Conservation (phyloP, 2,113 vertebrate genomes). For the Herpetotheres cachinnans region DNA sequence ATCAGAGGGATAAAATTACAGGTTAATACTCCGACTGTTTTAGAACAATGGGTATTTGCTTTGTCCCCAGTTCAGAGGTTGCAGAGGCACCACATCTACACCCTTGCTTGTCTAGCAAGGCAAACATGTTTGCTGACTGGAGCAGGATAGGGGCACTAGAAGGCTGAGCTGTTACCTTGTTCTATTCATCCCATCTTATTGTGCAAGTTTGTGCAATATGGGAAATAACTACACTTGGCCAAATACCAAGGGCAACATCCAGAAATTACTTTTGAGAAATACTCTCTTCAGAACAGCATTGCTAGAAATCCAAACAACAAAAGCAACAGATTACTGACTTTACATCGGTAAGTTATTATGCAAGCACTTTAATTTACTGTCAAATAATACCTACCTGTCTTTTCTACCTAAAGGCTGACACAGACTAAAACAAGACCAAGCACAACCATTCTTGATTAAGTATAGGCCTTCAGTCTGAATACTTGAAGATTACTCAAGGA, state of each 20-base stretch:
- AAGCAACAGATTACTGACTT: neutral
- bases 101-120: neutral
- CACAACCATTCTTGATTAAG: neutral
- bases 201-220: neutral
- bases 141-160: neutral
- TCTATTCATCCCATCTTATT: neutral
- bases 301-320: neutral
- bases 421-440: neutral
- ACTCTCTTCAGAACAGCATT: neutral
- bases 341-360: neutral
- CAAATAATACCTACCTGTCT: neutral
- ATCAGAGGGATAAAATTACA: neutral
- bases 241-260: neutral
- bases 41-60: neutral
- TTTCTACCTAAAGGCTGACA: neutral
- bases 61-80: neutral
- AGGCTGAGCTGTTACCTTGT: neutral
- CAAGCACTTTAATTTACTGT: neutral
- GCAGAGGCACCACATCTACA: neutral
- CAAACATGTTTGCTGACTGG: neutral
- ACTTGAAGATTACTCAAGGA: neutral
- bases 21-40: neutral
- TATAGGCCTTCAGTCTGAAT: neutral
- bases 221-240: neutral
- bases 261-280: neutral